Evolutionary conservation across 2,888 invertebrate species (phyloP), one percentile per base, ranked within the genome.

Genomic region (Lithophane socia): DNA sequence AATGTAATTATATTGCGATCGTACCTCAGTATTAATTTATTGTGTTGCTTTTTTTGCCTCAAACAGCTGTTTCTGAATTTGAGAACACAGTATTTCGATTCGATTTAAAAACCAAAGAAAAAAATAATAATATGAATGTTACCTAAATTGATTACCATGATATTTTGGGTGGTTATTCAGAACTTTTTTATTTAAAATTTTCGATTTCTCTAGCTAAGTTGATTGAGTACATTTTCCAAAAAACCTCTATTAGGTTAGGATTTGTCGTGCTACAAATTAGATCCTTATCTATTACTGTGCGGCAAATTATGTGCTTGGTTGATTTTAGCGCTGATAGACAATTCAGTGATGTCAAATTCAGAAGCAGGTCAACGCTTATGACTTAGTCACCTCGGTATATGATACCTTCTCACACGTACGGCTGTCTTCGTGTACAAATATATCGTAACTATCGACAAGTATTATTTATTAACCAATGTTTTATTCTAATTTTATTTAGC

Each of bases 341-440:
- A 60, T 42, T 64, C n/a, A 37, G 69, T 75, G 47, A 69, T 67
- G 37, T 81, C 75, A 70, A 10, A 77, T 86, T 82, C 76, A 80
- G 83, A 78, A 76, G 49, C 82, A 80, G 78, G 67, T 70, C 61
- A 67, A 71, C 71, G 77, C 73, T 81, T 86, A 86, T 75, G 78
- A 90, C 89, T 85, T 89, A 92, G 92, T 92, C 90, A 89, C 88
- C 73, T 79, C 79, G 94, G 93, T 94, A 93, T 93, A 56, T 86
- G 88, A 93, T 94, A 94, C 93, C 94, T 90, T 87, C 86, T 90
- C 88, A 88, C 76, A 79, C 83, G 78, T 86, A 91, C 88, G 94
- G 94, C 94, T 95, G 95, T 94, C 94, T 90, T 88, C 88, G 54
- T 95, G 95, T 95, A 96, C 95, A 95, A 95, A 94, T 90, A 91